Base-by-base conservation (phyloP, 92 coral and sea anemone genomes). In the Zoanthus solanderi region DNA sequence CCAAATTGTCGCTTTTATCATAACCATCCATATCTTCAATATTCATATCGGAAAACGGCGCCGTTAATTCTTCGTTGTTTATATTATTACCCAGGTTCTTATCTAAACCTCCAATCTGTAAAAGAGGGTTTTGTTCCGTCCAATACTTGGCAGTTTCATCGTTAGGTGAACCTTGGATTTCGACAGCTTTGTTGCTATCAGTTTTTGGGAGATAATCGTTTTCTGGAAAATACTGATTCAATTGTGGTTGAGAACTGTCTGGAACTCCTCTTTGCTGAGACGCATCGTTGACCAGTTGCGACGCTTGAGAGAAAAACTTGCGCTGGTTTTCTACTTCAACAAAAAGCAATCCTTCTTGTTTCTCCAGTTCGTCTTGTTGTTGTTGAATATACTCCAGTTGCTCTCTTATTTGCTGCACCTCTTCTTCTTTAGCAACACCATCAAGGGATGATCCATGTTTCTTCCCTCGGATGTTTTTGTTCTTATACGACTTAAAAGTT, bases 321-420 rank as follows among this genome's bases (percentile, higher is more conserved):
- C 89, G 91, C 18, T 91, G 91, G 60, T 83, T 77, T 7, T 76
- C 80, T 44, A 91, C 31, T 37, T 91, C 85, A 57, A 60, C 76
- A 0, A 88, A 76, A 46, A 91, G 54, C 29, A 76, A 78, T 5
- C 81, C 66, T 42, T 87, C 85, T 30, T 87, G 81, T 50, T 68
- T 76, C 8, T 72, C 76, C 44, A 91, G 58, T 68, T 34, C 60
- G 6, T 67, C 82, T 87, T 91, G 88, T 50, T 87, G 93, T 15
- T 23, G 52, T 15, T 84, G 91, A 13, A 91, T 83, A 63, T 87
- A 89, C 16, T 75, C 60, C 12, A 91, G 74, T 11, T 91, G 88
- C 53, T 78, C 42, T 58, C 89, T 91, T 12, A 91, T 91, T 28
- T 46, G 61, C 17, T 83, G 71, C 17, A 91, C 81, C 0, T 91